phyloP scores from a whole-genome alignment of 2,888 invertebrate genomes.

The Lepidocyrtoides sp. region DNA sequence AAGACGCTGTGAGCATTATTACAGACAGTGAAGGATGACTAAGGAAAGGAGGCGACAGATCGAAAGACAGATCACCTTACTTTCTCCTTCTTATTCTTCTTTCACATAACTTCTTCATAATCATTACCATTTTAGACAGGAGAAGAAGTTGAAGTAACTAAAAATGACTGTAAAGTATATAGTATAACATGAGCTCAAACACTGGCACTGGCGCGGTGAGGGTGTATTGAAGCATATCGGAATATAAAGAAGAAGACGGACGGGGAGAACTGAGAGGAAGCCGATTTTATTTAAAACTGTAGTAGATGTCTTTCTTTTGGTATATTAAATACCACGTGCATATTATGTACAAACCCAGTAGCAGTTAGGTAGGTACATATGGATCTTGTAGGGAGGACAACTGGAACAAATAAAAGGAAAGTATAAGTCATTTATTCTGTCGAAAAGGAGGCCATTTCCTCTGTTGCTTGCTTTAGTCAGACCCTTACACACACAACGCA shows the following conservation, averaged over 20 bases:
- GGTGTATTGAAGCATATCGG: not conserved
- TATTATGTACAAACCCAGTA: not conserved
- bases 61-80: constrained; percentile 78
- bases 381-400: not conserved
- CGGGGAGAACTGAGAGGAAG: constrained; percentile 33
- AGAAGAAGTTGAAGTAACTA: constrained; percentile 48
- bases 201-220: not conserved
- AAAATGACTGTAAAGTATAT: constrained; percentile 32
- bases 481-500: not conserved
- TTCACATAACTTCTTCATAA: constrained; percentile 64
- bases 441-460: constrained; percentile 69
- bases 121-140: constrained; percentile 75
- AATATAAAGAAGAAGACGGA: not conserved
- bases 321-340: not conserved
- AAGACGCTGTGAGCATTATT: constrained; percentile 69
- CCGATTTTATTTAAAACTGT: not conserved
- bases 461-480: constrained; percentile 26
- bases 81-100: constrained; percentile 51
- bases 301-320: not conserved
- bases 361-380: not conserved
- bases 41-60: constrained; percentile 74
- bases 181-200: constrained; percentile 30
- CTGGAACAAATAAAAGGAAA: constrained; percentile 38
- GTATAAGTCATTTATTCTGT: constrained; percentile 61
- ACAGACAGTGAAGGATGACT: constrained; percentile 72